Conservation (phyloP, 2,888 invertebrate species). For the Stenichneumon culpator region DNA sequence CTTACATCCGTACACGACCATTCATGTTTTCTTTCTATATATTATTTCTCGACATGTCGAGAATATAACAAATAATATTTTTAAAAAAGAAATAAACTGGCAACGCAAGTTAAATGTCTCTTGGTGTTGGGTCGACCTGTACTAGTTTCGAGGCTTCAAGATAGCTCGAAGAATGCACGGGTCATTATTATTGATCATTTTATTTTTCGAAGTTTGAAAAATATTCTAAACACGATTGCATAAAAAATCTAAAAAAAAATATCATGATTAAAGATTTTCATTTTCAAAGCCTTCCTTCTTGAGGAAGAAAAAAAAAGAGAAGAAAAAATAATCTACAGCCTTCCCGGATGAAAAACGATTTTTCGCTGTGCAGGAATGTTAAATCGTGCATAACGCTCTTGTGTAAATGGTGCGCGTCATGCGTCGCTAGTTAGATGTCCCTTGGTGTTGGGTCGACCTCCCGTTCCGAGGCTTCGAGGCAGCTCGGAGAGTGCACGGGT, state of each 20-base stretch:
- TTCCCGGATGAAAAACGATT: not conserved
- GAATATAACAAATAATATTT: too few species aligned
- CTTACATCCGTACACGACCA: too few species aligned
- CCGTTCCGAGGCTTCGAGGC: not conserved
- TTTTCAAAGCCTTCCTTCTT: too few species aligned
- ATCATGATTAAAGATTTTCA: too few species aligned
- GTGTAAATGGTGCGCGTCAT: slow-evolving; percentile 48
- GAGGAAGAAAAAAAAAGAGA: not conserved
- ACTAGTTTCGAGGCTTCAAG: not conserved
- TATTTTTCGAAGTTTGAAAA: too few species aligned
- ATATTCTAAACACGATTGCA: too few species aligned
- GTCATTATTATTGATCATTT: slow-evolving; percentile 14
- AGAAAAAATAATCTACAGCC: not conserved
- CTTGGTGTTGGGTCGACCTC: slow-evolving; percentile 31
- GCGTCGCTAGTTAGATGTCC: slow-evolving; percentile 43
- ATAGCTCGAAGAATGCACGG: slow-evolving; percentile 43
- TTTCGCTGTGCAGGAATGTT: slow-evolving; percentile 18
- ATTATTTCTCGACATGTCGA: too few species aligned
- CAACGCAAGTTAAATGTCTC: slow-evolving; percentile 35
- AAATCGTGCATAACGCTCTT: slow-evolving; percentile 38
- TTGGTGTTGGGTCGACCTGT: slow-evolving; percentile 23
- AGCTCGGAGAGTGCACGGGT: slow-evolving; percentile 54
- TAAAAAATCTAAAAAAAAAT: too few species aligned
- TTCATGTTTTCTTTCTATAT: too few species aligned
- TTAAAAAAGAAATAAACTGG: not conserved